Conservation (phyloP, 1,140 invertebrate species). For the Pseudomyrmex cubaensis region DNA sequence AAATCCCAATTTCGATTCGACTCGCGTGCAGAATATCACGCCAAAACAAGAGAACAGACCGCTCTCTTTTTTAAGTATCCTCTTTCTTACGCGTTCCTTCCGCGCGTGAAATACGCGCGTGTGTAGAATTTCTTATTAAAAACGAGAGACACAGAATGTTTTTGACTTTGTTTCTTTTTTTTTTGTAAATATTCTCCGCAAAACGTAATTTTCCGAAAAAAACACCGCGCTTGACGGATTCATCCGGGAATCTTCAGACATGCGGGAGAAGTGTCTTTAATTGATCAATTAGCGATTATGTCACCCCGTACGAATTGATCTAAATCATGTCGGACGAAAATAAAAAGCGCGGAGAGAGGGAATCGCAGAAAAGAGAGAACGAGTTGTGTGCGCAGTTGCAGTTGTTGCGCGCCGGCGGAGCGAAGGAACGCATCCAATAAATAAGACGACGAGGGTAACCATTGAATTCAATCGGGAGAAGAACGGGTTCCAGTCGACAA, state of each 20-base stretch:
- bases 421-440: conserved; percentile 80
- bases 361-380: background rate
- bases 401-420: conserved; percentile 71
- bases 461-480: conserved; percentile 83
- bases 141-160: background rate
- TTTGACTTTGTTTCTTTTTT: background rate
- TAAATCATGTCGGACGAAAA: conserved; percentile 34
- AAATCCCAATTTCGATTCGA: conserved; percentile 48
- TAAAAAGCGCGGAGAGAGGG: background rate
- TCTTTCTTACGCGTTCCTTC: background rate
- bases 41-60: background rate
- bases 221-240: background rate
- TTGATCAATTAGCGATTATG: conserved; percentile 35
- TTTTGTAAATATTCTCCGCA: too few relatives aligned
- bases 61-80: too few relatives aligned
- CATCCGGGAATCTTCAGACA: background rate
- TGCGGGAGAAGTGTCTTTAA: conserved; percentile 6
- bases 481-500: conserved; percentile 73
- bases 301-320: conserved; percentile 34
- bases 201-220: background rate
- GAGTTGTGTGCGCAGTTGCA: conserved; percentile 64
- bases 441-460: conserved; percentile 83
- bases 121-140: background rate
- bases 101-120: background rate
- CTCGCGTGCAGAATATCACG: conserved; percentile 1